Evolutionary conservation across 2,797 vertebrate species (phyloP).

Genomic region (Darevskia mixta): DNA sequence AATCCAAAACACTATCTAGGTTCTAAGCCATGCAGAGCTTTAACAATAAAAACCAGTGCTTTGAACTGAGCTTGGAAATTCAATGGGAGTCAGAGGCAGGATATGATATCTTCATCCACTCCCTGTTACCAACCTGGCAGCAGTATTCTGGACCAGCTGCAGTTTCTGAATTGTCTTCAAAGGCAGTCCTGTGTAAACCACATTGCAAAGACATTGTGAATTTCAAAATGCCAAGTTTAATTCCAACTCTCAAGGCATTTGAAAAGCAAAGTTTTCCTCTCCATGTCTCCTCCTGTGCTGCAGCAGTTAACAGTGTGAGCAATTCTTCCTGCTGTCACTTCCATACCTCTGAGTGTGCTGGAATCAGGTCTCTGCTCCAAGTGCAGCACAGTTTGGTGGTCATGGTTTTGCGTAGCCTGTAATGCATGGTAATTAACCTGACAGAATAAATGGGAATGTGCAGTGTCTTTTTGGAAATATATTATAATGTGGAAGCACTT

Average conservation of each 20-base stretch:
- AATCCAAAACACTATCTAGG: no score
- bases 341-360: neutral
- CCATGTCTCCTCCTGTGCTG: neutral
- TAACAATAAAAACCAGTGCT: neutral
- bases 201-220: no score
- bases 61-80: neutral
- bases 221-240: neutral
- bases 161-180: no score
- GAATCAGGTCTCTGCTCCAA: neutral
- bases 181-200: no score
- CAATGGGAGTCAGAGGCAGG: no score
- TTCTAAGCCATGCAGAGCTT: neutral
- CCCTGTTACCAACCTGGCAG: no score
- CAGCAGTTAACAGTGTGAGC: neutral
- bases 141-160: no score
- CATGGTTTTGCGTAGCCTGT: neutral
- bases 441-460: constrained; percentile 4
- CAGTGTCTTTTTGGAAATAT: constrained; percentile 38
- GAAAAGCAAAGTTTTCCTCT: neutral
- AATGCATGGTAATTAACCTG: constrained; percentile 35
- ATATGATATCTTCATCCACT: no score
- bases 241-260: neutral
- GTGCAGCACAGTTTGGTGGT: neutral
- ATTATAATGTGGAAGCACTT: constrained; percentile 16
- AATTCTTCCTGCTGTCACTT: neutral